phyloP scores from a whole-genome alignment of 2,113 vertebrate genomes.

The Catharus fuscescens region DNA sequence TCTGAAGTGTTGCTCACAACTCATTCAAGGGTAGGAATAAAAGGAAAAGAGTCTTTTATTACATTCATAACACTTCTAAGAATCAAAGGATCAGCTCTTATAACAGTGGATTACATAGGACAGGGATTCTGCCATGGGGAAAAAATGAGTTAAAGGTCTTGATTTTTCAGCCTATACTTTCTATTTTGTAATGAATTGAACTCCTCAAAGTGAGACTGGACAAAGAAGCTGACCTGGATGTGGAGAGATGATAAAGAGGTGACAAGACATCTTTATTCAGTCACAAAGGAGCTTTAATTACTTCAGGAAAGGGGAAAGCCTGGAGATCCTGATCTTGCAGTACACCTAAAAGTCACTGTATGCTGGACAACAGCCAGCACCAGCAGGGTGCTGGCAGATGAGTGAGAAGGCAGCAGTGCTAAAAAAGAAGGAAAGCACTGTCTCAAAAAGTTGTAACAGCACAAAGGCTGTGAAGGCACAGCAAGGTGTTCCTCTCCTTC shows the following conservation, averaged over 20 bases:
- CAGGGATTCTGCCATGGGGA: neutral
- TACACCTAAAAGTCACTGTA: neutral
- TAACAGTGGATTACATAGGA: neutral
- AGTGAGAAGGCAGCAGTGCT: neutral
- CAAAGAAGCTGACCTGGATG: neutral
- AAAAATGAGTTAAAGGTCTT: neutral
- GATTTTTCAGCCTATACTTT: neutral
- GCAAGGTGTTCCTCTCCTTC: neutral
- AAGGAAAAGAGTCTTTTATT: neutral
- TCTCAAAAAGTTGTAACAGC: neutral
- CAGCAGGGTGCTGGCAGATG: neutral
- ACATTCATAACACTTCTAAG: neutral
- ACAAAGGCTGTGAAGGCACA: neutral
- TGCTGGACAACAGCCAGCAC: neutral
- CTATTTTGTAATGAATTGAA: neutral
- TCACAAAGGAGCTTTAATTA: neutral
- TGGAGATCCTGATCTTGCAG: neutral
- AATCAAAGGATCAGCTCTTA: neutral
- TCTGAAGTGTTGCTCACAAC: neutral
- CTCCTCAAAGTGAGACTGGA: neutral
- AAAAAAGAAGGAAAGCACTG: neutral
- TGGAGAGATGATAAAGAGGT: neutral
- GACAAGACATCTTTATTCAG: neutral
- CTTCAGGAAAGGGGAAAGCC: neutral
- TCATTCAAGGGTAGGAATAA: neutral